These are phyloP conservation scores for Notolepis coatsorum DNA, from an alignment of 2,797 vertebrate species.

Conservation along the genomic window DNA sequence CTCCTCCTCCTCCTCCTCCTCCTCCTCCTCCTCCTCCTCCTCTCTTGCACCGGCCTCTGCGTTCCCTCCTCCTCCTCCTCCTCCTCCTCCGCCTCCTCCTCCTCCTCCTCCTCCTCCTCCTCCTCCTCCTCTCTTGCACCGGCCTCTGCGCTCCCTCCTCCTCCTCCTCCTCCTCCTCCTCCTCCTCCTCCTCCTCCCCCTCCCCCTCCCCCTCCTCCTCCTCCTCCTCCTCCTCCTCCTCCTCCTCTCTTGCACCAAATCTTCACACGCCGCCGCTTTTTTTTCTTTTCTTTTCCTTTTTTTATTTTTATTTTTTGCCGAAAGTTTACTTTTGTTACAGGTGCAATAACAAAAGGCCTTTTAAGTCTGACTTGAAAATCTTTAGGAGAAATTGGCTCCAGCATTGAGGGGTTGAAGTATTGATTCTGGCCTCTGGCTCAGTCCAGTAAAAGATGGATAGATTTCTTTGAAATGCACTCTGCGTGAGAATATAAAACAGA, in stretches of 20 bases:
- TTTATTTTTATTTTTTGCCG: no score
- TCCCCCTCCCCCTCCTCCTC: no score
- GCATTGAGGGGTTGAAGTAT: slow-evolving; percentile 81
- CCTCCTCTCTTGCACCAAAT: no score
- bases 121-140: neutral
- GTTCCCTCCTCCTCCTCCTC: no score
- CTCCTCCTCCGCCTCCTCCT: no score
- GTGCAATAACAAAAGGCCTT: slow-evolving; percentile 85
- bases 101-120: no score
- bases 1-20: no score
- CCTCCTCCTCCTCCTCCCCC: no score
- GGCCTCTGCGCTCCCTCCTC: slow-evolving; percentile 21
- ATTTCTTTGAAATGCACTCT: slow-evolving; percentile 84
- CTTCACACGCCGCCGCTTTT: slow-evolving; percentile 30
- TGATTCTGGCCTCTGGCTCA: slow-evolving; percentile 82
- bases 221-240: neutral
- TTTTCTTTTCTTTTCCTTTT: no score
- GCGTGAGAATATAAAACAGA: slow-evolving; percentile 81
- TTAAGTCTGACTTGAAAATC: slow-evolving; percentile 86
- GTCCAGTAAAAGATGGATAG: slow-evolving; percentile 84
- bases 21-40: neutral
- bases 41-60: no score
- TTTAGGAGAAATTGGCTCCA: slow-evolving; percentile 85
- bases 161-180: neutral
- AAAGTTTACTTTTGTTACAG: slow-evolving; percentile 85